Evolutionary conservation across 2,113 vertebrate species (phyloP).

Genomic region (Pelusios castaneus): DNA sequence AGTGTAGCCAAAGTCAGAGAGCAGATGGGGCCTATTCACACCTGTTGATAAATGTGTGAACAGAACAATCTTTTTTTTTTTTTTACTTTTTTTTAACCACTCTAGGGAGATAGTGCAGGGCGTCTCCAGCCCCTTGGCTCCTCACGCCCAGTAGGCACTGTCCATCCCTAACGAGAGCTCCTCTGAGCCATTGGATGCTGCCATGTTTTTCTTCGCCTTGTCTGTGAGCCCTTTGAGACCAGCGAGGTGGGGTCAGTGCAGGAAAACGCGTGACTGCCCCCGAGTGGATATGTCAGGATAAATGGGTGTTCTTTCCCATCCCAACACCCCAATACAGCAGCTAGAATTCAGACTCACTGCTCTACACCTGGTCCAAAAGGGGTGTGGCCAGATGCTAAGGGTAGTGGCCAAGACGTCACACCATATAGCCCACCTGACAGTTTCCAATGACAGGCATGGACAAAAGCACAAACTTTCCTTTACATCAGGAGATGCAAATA

Average conservation of each 20-base stretch:
- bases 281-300: fast-evolving
- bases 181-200: background rate
- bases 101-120: fast-evolving
- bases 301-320: background rate
- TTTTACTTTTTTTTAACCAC: background rate
- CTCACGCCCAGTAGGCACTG: background rate
- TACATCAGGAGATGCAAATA: background rate
- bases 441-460: background rate
- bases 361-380: fast-evolving
- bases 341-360: background rate
- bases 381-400: background rate
- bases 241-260: background rate
- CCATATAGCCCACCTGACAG: background rate
- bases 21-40: too few species aligned
- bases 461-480: background rate
- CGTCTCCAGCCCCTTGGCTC: background rate
- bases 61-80: too few species aligned
- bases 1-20: too few species aligned
- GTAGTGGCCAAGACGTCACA: background rate
- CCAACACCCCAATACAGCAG: fast-evolving
- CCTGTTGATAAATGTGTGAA: too few species aligned
- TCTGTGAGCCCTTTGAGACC: background rate
- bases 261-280: background rate
- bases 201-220: background rate
- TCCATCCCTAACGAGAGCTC: background rate